Evolutionary conservation across 1,140 invertebrate species (phyloP).

Genomic region (Drosophila micromelanica): DNA sequence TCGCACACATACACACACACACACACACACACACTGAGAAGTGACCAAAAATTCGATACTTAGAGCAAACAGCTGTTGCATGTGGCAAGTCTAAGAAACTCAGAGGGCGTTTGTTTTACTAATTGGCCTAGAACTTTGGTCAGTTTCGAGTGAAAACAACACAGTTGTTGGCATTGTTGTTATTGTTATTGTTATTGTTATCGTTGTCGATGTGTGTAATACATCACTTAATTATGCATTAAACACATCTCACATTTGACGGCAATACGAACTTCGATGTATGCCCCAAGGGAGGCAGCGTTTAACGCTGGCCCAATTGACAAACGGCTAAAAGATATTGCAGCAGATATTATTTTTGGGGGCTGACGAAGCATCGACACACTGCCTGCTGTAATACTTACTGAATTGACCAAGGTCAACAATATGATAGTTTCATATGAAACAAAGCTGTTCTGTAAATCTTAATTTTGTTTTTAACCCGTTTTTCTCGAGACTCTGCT

Average conservation of each 20-base stretch:
- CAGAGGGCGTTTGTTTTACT: constrained; percentile 51
- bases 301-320: not conserved
- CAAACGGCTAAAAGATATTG: not conserved
- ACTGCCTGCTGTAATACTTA: not conserved
- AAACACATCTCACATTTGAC: constrained; percentile 36
- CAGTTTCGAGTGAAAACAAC: constrained; percentile 21
- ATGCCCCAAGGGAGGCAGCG: not conserved
- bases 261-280: not conserved
- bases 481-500: no score
- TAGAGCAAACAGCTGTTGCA: constrained; percentile 45
- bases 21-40: not conserved
- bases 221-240: constrained; percentile 69
- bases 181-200: constrained; percentile 6
- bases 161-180: constrained; percentile 8
- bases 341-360: no score
- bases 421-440: no score
- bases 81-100: constrained; percentile 14
- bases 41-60: constrained; percentile 9
- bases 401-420: no score
- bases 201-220: constrained; percentile 32
- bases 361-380: not conserved
- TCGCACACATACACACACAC: not conserved
- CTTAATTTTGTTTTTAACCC: no score
- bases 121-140: constrained; percentile 60
- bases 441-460: no score